A percentile compares a stretch with the other conserved stretches of the same genome.
phyloP scores from a whole-genome alignment of 2,888 invertebrate species.

The Tachina lurida region DNA sequence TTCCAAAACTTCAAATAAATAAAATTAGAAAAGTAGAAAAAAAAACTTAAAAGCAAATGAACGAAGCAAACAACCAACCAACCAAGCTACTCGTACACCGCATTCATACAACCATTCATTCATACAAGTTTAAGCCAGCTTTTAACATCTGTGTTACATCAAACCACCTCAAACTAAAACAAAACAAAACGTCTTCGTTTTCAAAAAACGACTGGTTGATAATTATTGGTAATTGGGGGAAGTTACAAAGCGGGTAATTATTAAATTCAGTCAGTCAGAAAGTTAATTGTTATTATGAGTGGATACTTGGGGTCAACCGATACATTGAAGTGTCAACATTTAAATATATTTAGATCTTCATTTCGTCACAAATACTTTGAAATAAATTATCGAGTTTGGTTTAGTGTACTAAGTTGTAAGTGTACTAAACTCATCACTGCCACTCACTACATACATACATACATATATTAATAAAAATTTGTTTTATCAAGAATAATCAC shows the following conservation, averaged over 20 bases:
- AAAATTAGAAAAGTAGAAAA: neutral
- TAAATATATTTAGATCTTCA: neutral
- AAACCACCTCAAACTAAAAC: constrained; percentile 46
- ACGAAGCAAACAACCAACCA: constrained; percentile 10
- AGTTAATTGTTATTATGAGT: neutral
- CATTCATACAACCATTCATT: constrained; percentile 13
- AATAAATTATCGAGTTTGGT: no score
- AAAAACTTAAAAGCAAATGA: constrained; percentile 6
- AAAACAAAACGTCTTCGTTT: constrained; percentile 1
- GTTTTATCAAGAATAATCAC: no score
- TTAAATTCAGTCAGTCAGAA: constrained; percentile 17
- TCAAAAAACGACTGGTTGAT: constrained; percentile 1
- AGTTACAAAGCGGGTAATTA: constrained; percentile 4
- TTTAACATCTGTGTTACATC: constrained; percentile 3
- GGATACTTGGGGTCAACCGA: neutral
- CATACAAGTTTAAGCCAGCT: constrained; percentile 23
- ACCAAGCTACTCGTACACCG: no score
- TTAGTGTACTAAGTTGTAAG: no score
- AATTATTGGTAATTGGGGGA: constrained; percentile 23
- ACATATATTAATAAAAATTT: no score
- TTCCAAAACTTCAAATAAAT: constrained; percentile 15
- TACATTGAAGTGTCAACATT: neutral
- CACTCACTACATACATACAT: no score
- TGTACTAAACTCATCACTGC: no score
- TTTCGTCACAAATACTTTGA: neutral